These are phyloP conservation scores for Aepyceros melampus DNA, from an alignment of 2,113 vertebrate genomes.

Conservation along the genomic window DNA sequence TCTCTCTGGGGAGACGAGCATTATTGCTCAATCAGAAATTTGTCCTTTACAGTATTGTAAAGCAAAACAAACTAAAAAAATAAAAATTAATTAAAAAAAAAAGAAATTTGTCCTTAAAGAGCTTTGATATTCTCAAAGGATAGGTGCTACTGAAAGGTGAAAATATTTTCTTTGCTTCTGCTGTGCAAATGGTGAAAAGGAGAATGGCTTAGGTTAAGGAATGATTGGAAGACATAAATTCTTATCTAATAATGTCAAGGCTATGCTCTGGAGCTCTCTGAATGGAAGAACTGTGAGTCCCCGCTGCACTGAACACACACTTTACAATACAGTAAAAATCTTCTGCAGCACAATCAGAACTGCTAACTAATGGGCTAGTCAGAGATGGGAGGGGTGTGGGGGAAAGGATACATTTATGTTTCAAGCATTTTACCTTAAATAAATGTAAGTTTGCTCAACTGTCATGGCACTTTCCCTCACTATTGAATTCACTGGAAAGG, in stretches of 20 bases:
- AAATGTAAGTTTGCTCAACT: neutral
- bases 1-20: neutral
- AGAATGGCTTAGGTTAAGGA: neutral
- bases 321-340: neutral
- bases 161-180: slow-evolving; percentile 17
- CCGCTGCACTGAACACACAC: neutral
- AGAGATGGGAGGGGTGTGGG: neutral
- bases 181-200: neutral
- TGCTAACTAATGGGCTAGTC: neutral
- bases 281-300: neutral
- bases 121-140: slow-evolving; percentile 8
- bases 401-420: neutral
- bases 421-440: neutral
- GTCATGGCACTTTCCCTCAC: neutral
- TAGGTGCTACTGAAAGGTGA: neutral
- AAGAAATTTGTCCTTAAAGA: neutral
- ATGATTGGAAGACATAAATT: neutral
- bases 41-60: too few species aligned
- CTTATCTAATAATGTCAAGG: neutral
- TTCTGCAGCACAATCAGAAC: neutral
- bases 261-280: neutral
- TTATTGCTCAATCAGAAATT: neutral
- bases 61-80: too few species aligned
- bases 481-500: neutral
- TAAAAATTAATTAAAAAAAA: too few species aligned